Evolutionary conservation across 2,797 vertebrate genomes (phyloP), one percentile per base, ranked within the genome.

Genomic region (Austrolebias charrua): DNA sequence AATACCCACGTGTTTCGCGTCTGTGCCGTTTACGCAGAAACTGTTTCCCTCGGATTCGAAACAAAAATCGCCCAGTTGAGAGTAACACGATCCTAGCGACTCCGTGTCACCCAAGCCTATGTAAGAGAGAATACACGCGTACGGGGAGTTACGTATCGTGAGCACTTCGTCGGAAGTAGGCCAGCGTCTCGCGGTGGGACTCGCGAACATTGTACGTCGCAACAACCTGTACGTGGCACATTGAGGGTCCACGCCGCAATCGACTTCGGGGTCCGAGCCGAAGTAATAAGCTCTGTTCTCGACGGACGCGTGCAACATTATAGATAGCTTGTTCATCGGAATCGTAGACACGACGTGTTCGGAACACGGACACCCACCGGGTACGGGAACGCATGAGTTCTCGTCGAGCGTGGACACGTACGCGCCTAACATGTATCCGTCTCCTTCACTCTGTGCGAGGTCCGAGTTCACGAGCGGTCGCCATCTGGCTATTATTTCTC

Each of bases 251-350:
- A 47, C 2, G 5, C 5, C 65, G 2, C 66, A 74, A 1, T 63
- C 49, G 0, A 3, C 28, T 29, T 13, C n/a, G 0, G 50, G 38
- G 19, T 74, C 60, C 0, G 50, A 1, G 13, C 51, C 60, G 1
- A 74, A 64, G 20, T 60, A 74, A 35, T 74, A 64, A 6, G 40
- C 43, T 48, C 48, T 47, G 24, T 69, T 62, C 0, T 9, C 6
- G 3, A 44, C 38, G 0, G n/a, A 38, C 0, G 53, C 66, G 40
- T 69, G 33, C 1, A 63, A 54, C 44, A 68, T 7, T 3, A 52
- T 47, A 0, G 60, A 73, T 15, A 67, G 19, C 15, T 29, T 60
- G 42, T 67, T 67, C 18, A 60, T 6, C 0, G 64, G 64, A 0
- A 15, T 18, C 5, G 2, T 38, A 1, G 40, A 3, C 1, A 60